Base-by-base conservation (phyloP, 2,797 vertebrate species). In the Pelodytes ibericus region DNA sequence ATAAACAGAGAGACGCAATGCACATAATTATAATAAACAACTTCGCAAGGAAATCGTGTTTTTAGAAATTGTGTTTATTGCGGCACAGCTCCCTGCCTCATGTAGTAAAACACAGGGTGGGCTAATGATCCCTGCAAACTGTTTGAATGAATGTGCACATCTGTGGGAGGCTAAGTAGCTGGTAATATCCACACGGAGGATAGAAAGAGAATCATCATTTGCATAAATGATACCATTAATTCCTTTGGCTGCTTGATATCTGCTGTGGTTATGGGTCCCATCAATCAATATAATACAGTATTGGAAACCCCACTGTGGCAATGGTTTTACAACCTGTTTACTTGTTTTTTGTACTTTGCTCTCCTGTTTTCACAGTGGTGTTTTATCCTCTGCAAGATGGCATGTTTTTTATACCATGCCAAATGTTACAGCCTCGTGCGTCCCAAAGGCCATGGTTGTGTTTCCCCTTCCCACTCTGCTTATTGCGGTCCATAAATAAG, bases 211-310 rank as follows among this genome's bases (percentile, higher is more conserved):
- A 24, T 60, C 53, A 60, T 66, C 26, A 18, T 51, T 75, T 51
- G 31, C 30, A 53, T 69, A 49, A 69, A 51, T 68, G 31, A 44
- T 33, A 53, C 26, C 36, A 69, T 75, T 33, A 75, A 51, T 69
- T 69, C 39, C 22, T 11, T 10, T 27, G 27, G 41, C 39, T 27
- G 44, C 30, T 39, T 68, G 57, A 56, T 56, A 47, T 44, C 27
- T 60, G 51, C 41, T 60, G 41, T 59, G 10, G 39, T 68, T 60
- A 60, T 24, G 20, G 22, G 27, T 53, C 39, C 59, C 73, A 69
- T 75, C 44, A 30, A 64, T 77, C 75, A 65, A 22, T 53, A 63
- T 57, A n/a, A 64, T n/a, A 31, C 10, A 47, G 29, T 10, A 47
- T 27, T 27, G 24, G 25, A 49, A 33, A 27, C 8, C 60, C 61